A percentile compares a stretch with the other conserved stretches of the same genome.
Conservation (phyloP, 2,113 vertebrate genomes). For the Microtus oregoni region DNA sequence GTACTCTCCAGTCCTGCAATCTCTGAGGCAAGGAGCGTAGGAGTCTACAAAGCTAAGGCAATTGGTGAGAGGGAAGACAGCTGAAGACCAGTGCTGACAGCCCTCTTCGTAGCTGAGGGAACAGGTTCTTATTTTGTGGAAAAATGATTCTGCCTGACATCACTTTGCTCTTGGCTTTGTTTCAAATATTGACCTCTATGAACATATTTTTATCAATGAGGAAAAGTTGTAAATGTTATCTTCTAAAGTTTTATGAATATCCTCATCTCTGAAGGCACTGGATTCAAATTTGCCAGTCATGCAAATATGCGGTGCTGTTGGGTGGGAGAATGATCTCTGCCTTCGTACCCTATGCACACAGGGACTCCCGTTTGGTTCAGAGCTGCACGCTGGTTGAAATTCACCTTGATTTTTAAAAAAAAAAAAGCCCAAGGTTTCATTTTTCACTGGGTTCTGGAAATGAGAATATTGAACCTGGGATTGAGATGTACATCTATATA, state of each 20-base stretch:
- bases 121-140: background rate
- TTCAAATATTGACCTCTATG: conserved; percentile 30
- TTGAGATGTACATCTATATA: background rate
- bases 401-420: background rate
- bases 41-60: background rate
- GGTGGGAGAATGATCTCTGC: background rate
- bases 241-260: conserved; percentile 56
- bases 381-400: background rate
- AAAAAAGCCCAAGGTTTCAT: background rate
- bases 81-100: background rate
- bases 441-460: background rate
- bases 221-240: background rate
- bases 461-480: rapidly evolving
- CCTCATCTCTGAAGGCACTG: conserved; percentile 36
- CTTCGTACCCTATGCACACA: background rate
- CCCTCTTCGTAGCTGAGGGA: background rate
- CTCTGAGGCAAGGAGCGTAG: rapidly evolving
- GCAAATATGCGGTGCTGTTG: background rate
- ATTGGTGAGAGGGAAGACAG: background rate
- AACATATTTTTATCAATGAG: conserved; percentile 60
- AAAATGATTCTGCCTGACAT: background rate
- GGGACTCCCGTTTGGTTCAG: background rate
- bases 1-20: background rate
- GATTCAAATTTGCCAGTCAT: conserved; percentile 72
- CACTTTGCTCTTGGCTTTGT: conserved; percentile 64